Conservation (phyloP, 2,888 invertebrate genomes). For the Tipula unca region DNA sequence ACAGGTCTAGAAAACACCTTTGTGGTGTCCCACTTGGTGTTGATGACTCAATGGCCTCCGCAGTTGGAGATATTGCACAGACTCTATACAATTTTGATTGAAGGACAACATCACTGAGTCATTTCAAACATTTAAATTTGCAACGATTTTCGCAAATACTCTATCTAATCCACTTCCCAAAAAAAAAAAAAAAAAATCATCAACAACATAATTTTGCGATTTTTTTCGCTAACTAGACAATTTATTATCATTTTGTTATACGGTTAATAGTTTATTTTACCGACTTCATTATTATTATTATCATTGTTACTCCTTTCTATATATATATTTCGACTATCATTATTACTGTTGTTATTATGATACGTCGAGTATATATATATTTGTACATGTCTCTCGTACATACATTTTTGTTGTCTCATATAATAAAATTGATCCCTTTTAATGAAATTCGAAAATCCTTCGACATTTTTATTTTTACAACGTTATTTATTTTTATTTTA, state of each 20-base stretch:
- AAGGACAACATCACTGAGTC: no score
- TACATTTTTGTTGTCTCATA: background rate
- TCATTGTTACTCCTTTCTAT: background rate
- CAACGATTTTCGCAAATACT: background rate
- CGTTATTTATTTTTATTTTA: background rate
- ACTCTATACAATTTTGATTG: no score
- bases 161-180: background rate
- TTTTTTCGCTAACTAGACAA: background rate
- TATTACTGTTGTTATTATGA: background rate
- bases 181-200: background rate
- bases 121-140: background rate
- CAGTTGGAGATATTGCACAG: no score
- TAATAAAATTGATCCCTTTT: conserved; percentile 14
- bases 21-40: no score
- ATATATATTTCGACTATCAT: background rate
- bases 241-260: background rate
- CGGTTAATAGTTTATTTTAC: background rate
- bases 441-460: conserved; percentile 14
- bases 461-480: conserved; percentile 2
- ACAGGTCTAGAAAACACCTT: no score
- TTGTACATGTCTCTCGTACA: background rate
- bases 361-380: background rate
- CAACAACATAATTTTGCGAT: background rate
- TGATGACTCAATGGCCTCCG: no score
- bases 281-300: background rate